Conservation (phyloP, 2,888 invertebrate genomes). For the Nebria brevicollis region DNA sequence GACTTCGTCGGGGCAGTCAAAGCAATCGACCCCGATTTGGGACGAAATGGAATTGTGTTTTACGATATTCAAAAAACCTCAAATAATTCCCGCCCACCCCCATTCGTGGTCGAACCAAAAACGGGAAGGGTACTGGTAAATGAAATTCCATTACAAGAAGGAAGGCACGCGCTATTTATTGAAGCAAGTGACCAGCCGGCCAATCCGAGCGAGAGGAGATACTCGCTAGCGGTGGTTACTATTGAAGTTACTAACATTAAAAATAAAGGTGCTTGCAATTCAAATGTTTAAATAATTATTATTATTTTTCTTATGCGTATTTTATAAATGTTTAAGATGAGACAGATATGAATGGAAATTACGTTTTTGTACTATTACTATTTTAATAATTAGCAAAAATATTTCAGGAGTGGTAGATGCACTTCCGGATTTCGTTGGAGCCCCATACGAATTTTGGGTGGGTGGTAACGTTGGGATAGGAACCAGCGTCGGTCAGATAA, state of each 20-base stretch:
- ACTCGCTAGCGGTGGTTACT: conserved; percentile 86
- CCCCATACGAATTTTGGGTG: conserved; percentile 92
- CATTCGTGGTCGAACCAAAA: conserved; percentile 77
- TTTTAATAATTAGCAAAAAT: conserved; percentile 1
- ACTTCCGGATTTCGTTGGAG: conserved; percentile 81
- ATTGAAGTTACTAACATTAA: conserved; percentile 74
- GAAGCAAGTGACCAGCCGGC: conserved; percentile 86
- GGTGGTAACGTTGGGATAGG: conserved; percentile 86
- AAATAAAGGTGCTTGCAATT: conserved; percentile 58
- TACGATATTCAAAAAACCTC: conserved; percentile 78
- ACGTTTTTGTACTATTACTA: background rate
- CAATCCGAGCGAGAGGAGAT: conserved; percentile 84
- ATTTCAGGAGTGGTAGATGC: conserved; percentile 66
- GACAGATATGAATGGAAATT: too few relatives aligned
- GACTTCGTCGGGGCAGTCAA: conserved; percentile 81
- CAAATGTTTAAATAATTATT: too few relatives aligned
- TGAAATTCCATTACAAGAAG: conserved; percentile 74
- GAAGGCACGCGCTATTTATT: conserved; percentile 82
- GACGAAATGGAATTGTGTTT: conserved; percentile 78
- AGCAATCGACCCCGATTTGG: conserved; percentile 85
- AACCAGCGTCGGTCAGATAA: conserved; percentile 86
- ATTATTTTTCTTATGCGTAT: too few relatives aligned
- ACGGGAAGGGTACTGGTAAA: conserved; percentile 76
- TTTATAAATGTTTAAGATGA: too few relatives aligned
- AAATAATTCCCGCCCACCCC: conserved; percentile 70